phyloP scores from a whole-genome alignment of 1,140 invertebrate species.

The Bombus affinis region DNA sequence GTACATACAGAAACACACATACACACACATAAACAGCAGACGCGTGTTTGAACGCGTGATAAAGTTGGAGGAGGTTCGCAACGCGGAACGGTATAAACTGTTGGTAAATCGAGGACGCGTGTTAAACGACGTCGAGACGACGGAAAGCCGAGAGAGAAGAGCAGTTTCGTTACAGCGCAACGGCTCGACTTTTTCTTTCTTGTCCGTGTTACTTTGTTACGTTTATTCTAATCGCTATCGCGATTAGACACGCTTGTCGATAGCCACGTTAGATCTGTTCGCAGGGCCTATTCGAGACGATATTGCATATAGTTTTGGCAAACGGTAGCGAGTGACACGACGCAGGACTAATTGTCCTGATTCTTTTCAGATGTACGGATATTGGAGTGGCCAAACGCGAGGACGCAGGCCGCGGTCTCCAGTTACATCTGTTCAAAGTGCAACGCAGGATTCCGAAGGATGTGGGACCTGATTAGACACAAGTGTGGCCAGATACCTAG shows the following conservation, averaged over 20 bases:
- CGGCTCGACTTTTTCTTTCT: background rate
- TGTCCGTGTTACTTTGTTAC: no score
- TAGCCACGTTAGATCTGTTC: background rate
- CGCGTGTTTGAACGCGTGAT: background rate
- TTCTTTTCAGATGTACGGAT: constrained; percentile 67
- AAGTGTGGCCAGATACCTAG: constrained; percentile 74
- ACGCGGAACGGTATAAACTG: background rate
- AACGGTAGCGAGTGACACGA: background rate
- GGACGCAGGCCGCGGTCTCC: constrained; percentile 43
- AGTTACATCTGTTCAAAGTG: constrained; percentile 71
- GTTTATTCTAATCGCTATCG: background rate
- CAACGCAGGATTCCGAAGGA: constrained; percentile 70
- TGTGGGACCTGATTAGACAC: constrained; percentile 80
- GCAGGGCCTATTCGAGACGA: background rate
- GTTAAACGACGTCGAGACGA: background rate
- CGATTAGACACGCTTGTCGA: background rate
- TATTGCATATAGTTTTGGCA: background rate
- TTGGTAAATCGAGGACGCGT: background rate
- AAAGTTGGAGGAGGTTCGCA: background rate
- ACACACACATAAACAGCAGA: background rate
- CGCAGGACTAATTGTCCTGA: constrained; percentile 48
- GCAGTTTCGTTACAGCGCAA: no score
- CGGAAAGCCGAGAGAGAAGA: background rate
- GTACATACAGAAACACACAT: background rate
- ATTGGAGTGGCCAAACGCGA: constrained; percentile 52